Conservation (phyloP, 2,888 invertebrate species). For the Schrankia costaestrigalis region DNA sequence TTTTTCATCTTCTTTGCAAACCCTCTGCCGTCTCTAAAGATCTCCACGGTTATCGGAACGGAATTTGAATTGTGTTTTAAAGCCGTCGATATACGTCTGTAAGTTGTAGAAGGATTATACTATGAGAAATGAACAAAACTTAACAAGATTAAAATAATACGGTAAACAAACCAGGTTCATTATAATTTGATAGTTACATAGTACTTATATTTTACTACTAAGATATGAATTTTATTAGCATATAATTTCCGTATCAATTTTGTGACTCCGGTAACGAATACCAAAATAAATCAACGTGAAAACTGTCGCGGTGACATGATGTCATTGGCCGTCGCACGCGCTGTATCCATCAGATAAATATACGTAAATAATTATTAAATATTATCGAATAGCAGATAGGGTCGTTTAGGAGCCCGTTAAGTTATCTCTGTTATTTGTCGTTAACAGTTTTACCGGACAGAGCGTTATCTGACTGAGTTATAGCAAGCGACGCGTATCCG, state of each 20-base stretch:
- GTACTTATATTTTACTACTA: constrained; percentile 18
- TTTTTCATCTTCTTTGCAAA: too few species aligned
- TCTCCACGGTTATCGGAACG: too few species aligned
- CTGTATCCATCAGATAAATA: constrained; percentile 70
- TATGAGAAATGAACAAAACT: too few species aligned
- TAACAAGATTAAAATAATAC: too few species aligned
- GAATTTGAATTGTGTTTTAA: too few species aligned
- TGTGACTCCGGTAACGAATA: constrained; percentile 40
- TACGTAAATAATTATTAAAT: constrained; percentile 78
- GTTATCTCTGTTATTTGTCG: constrained; percentile 77
- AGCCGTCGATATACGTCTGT: too few species aligned
- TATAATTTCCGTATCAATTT: constrained; percentile 35
- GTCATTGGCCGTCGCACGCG: constrained; percentile 55
- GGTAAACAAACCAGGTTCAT: constrained; percentile 24
- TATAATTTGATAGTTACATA: constrained; percentile 22
- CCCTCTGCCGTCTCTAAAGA: too few species aligned
- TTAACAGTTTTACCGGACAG: constrained; percentile 65
- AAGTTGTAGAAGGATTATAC: too few species aligned
- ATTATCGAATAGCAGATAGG: constrained; percentile 72
- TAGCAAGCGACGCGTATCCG: constrained; percentile 46
- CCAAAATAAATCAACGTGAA: constrained; percentile 51
- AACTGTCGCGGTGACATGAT: constrained; percentile 52
- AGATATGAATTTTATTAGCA: constrained; percentile 25
- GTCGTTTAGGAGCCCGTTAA: constrained; percentile 73
- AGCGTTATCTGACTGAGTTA: constrained; percentile 74